Conservation (phyloP, 1,140 invertebrate genomes). For the Portunus trituberculatus region DNA sequence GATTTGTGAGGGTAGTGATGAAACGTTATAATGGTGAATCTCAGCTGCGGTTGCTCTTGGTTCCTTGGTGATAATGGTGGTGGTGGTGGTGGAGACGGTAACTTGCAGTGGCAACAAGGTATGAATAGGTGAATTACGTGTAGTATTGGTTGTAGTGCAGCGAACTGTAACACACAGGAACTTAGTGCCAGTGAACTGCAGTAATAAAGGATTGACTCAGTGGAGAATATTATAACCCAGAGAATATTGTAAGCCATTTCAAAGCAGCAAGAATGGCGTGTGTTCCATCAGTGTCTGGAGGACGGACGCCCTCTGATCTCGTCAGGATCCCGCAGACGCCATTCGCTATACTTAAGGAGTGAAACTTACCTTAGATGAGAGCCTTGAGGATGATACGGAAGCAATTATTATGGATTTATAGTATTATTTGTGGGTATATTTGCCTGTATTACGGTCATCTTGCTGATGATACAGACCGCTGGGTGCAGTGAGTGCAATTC, state of each 20-base stretch:
- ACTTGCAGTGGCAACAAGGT: not conserved
- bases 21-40: slow-evolving; percentile 14
- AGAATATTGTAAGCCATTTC: not conserved
- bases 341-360: not conserved
- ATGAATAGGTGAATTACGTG: too few species aligned
- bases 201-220: not conserved
- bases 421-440: not conserved
- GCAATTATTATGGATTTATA: not conserved
- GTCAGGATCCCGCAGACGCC: not conserved
- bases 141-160: not conserved
- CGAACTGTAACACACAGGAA: not conserved
- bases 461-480: not conserved
- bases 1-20: not conserved
- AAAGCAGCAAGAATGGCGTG: not conserved
- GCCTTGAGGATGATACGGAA: not conserved
- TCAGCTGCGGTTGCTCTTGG: not conserved
- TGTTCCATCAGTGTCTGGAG: not conserved
- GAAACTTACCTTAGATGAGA: not conserved
- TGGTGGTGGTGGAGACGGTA: not conserved
- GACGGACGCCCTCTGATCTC: not conserved
- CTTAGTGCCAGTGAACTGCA: not conserved
- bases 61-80: not conserved
- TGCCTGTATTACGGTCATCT: not conserved
- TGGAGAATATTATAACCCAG: not conserved
- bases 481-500: not conserved